phyloP scores from a whole-genome alignment of 2,888 invertebrate species.

The Herminia tarsipennalis region DNA sequence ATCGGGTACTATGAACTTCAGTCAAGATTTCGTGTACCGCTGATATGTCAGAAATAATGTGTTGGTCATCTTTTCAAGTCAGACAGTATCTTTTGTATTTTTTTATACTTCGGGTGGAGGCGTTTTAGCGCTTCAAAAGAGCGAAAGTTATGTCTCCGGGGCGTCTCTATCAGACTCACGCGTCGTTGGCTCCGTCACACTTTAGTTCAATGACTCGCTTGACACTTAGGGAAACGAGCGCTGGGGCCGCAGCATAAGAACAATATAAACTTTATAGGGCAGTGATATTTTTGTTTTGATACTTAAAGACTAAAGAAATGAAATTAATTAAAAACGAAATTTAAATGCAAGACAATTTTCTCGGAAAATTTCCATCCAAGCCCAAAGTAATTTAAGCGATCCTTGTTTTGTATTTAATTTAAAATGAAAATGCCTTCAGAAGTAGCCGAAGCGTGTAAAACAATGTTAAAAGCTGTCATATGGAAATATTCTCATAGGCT shows the following conservation, averaged over 20 bases:
- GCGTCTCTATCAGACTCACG: constrained; percentile 64
- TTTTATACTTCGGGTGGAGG: constrained; percentile 21
- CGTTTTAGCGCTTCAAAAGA: constrained; percentile 32
- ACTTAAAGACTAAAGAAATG: constrained; percentile 16
- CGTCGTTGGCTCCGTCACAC: constrained; percentile 62
- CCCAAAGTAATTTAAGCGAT: constrained; percentile 13
- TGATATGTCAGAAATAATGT: constrained; percentile 18
- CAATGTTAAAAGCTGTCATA: constrained; percentile 17
- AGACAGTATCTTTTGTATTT: constrained; percentile 27
- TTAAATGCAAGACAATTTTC: constrained; percentile 9
- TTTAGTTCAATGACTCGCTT: constrained; percentile 57
- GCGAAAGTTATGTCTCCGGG: constrained; percentile 35
- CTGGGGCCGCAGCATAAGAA: constrained; percentile 38
- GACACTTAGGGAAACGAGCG: constrained; percentile 46
- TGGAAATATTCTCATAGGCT: constrained; percentile 15
- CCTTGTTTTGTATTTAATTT: constrained; percentile 10
- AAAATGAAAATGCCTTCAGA: neutral
- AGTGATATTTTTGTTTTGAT: constrained; percentile 33
- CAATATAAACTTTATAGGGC: constrained; percentile 46
- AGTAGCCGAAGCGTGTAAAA: constrained; percentile 3
- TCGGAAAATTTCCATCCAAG: constrained; percentile 1
- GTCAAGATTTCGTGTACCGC: no score
- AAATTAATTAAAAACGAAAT: constrained; percentile 22
- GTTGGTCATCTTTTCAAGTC: constrained; percentile 22
- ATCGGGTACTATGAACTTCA: constrained; percentile 26